A percentile compares a stretch with the other conserved stretches of the same genome.
Conservation (phyloP, 2,797 vertebrate genomes). For the Lepus oiostolus region DNA sequence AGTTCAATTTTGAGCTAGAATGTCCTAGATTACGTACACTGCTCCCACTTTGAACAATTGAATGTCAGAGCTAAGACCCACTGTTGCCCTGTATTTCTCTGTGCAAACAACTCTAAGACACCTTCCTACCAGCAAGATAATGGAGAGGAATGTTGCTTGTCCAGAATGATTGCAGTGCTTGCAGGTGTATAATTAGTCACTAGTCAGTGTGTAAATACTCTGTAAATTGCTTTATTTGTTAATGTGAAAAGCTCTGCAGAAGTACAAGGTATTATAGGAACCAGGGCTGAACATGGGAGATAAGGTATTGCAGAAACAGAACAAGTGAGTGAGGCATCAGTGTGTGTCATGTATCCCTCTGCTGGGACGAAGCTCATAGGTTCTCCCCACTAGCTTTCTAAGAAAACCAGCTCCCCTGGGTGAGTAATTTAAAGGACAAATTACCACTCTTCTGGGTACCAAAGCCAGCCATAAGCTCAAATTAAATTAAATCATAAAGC, state of each 20-base stretch:
- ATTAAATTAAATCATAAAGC: slow-evolving; percentile 84
- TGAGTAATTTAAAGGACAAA: slow-evolving; percentile 83
- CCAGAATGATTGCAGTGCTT: slow-evolving; percentile 72
- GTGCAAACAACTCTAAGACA: slow-evolving; percentile 52
- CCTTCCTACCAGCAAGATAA: slow-evolving; percentile 45
- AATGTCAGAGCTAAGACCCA: slow-evolving; percentile 47
- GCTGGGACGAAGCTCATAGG: slow-evolving; percentile 40
- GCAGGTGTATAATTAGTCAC: slow-evolving; percentile 79
- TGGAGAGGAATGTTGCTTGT: slow-evolving; percentile 74
- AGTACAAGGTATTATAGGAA: slow-evolving; percentile 75
- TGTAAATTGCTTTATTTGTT: slow-evolving; percentile 82
- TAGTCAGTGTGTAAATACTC: slow-evolving; percentile 78
- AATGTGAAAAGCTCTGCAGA: slow-evolving; percentile 73
- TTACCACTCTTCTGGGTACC: slow-evolving; percentile 80
- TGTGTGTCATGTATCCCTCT: slow-evolving; percentile 68
- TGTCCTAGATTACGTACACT: neutral
- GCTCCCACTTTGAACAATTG: neutral
- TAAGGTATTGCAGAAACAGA: slow-evolving; percentile 70
- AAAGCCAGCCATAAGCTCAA: slow-evolving; percentile 79
- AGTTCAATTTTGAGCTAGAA: neutral
- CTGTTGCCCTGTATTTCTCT: slow-evolving; percentile 55
- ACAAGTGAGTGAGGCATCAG: slow-evolving; percentile 70
- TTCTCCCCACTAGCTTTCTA: slow-evolving; percentile 68
- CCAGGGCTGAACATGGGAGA: slow-evolving; percentile 77
- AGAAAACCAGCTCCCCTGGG: slow-evolving; percentile 78